A percentile compares a stretch with the other conserved stretches of the same genome.
phyloP scores from a whole-genome alignment of 2,797 vertebrate species.

The Sebastes iracundus region DNA sequence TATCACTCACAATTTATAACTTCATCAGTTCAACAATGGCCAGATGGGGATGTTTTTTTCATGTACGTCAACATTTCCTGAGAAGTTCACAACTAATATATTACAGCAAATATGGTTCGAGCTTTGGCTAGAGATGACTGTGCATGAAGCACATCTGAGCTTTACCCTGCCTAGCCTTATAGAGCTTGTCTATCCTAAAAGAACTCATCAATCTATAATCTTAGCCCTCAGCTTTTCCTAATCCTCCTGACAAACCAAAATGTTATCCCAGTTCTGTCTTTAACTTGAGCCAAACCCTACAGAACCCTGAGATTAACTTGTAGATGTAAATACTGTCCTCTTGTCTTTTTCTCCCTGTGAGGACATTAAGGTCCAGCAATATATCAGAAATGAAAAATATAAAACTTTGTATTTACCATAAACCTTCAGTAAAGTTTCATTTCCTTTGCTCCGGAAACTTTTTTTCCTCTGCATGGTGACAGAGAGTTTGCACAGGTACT shows the following conservation, averaged over 20 bases:
- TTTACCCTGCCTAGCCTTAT: not conserved
- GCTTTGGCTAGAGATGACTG: not conserved
- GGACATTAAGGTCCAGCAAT: not conserved
- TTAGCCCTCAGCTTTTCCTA: not conserved
- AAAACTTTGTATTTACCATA: slow-evolving; percentile 51
- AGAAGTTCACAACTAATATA: not conserved
- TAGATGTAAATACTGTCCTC: not conserved
- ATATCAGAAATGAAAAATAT: not conserved
- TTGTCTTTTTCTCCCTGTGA: not conserved
- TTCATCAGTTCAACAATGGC: not conserved
- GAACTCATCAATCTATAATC: not conserved
- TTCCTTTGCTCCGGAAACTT: slow-evolving; percentile 29
- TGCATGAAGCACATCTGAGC: not conserved
- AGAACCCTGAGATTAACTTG: not conserved
- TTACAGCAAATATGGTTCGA: not conserved
- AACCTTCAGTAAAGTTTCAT: slow-evolving; percentile 40
- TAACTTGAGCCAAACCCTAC: not conserved
- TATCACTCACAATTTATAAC: not conserved
- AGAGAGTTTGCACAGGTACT: slow-evolving; percentile 67
- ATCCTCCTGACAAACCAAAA: not conserved
- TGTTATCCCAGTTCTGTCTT: not conserved
- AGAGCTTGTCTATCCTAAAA: no score
- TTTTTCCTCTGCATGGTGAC: rapidly evolving
- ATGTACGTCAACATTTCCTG: not conserved
- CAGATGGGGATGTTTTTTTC: not conserved